Base-by-base conservation (phyloP, 2,888 invertebrate species). In the Nymphalis urticae region DNA sequence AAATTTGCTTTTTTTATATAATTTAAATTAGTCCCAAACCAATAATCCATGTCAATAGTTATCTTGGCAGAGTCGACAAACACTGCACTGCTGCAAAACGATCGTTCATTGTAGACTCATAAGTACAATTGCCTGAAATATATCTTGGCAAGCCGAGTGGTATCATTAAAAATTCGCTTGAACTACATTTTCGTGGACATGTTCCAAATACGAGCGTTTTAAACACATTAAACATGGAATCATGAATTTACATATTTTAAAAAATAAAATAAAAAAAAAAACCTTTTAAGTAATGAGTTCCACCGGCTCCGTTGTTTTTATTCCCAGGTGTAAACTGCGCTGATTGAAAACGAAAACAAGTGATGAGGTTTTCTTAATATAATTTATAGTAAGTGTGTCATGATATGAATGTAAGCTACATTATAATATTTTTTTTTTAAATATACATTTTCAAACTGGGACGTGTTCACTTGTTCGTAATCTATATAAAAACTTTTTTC, bases 131-230 rank as follows among this genome's bases (percentile, higher is more conserved):
- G 73, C 72, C 75, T 76, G 73, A 79, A 81, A 80, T 78, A 79
- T 79, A 75, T 78, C 78, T 79, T 83, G 82, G 83, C 82, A 83
- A 75, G 78, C 66, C 68, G 70, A 66, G 70, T 68, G 75, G 74
- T 79, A 81, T 78, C 75, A 62, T 82, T 80, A 79, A 81, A 79
- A 80, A 77, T 73, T 72, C 74, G 72, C 76, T 74, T 76, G 75
- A 79, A 78, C 76, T 75, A 79, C 48, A 75, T 78, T 60, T 64
- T 21, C 51, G 62, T 71, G 68, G 71, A 69, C 59, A 66, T 59
- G 60, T 64, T 60, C 68, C 63, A 68, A 64, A 68, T 64, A 68
- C 42, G 21, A 53, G 0, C 17, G 53, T 42, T 48, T 36, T 53
- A 42, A 64, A 60, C 13, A 47, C 24, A 68, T 68, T 54, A 63